Conservation (phyloP, 1,140 invertebrate species). For the Euura saliciscinereae region DNA sequence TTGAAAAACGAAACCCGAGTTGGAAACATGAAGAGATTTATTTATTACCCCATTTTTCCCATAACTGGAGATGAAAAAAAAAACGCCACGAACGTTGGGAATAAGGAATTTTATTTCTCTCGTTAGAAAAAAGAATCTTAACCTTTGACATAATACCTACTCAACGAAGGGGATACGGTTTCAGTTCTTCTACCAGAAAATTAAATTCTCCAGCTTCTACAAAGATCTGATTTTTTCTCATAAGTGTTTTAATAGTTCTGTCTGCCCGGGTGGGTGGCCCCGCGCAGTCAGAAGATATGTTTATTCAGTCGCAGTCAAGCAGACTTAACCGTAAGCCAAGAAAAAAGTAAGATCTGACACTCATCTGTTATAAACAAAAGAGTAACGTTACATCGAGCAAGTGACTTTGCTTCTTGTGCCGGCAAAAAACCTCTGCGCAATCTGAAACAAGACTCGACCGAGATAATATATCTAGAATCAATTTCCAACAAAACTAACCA, state of each 20-base stretch:
- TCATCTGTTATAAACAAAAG: slow-evolving; percentile 51
- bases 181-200: background rate
- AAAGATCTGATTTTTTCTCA: slow-evolving; percentile 42
- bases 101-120: background rate
- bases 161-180: background rate
- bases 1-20: slow-evolving; percentile 6
- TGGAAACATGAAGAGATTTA: slow-evolving; percentile 13
- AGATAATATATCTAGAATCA: no score
- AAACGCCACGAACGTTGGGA: background rate
- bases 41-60: slow-evolving; percentile 24
- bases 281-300: slow-evolving; percentile 52
- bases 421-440: background rate
- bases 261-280: slow-evolving; percentile 48
- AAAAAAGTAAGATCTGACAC: slow-evolving; percentile 49
- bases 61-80: slow-evolving; percentile 20
- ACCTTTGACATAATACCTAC: background rate
- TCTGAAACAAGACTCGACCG: no score
- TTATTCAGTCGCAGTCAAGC: slow-evolving; percentile 55
- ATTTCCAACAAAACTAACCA: background rate
- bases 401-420: slow-evolving; percentile 21
- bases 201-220: background rate
- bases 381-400: slow-evolving; percentile 43
- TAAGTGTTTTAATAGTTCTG: slow-evolving; percentile 53
- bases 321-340: slow-evolving; percentile 38
- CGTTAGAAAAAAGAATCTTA: background rate